Evolutionary conservation across 1,140 invertebrate genomes (phyloP), one percentile per base, ranked within the genome.

Genomic region (Lordiphosa clarofinis): DNA sequence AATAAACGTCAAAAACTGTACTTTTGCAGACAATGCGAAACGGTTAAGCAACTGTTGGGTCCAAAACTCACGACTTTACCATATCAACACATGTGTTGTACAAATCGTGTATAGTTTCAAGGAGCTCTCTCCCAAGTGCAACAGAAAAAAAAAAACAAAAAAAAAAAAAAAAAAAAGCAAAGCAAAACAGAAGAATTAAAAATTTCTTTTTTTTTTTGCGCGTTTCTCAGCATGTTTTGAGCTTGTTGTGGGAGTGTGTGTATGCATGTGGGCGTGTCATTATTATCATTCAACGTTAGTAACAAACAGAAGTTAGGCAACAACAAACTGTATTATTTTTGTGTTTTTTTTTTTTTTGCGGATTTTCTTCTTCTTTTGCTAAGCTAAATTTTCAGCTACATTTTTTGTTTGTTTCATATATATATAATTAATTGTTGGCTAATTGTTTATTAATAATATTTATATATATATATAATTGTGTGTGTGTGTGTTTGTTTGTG

Each of bases 401-500:
- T 59, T 67, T 31, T 31, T 31, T 1, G 1, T 31, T 31, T 31
- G 6, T 8, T 31, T 31, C 7, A n/a, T 28, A 28, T 31, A 31
- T 31, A 31, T 31, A 31, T 31, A 68, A 59, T 59, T 42, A 67
- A 67, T 67, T 67, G 55, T 67, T 67, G 64, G 64, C 64, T 67
- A 67, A 67, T 66, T 57, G 33, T 36, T 53, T 66, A 50, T 40
- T 50, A 42, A 36, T 50, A 37, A 47, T 35, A 35, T 46, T 19
- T 36, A 35, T 42, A 28, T 63, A 33, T 57, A 50, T 52, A 38
- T 56, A 36, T 24, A 24, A 2, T 5, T 42, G 38, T 33, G 28
- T 35, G 38, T 40, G 28, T 37, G 11, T 52, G 8, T 44, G 12
- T 31, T 21, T 15, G 19, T n/a, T n/a, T 40, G 28, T 37, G 11